phyloP scores from a whole-genome alignment of 2,113 vertebrate species.

The Cranoglanis bouderius region DNA sequence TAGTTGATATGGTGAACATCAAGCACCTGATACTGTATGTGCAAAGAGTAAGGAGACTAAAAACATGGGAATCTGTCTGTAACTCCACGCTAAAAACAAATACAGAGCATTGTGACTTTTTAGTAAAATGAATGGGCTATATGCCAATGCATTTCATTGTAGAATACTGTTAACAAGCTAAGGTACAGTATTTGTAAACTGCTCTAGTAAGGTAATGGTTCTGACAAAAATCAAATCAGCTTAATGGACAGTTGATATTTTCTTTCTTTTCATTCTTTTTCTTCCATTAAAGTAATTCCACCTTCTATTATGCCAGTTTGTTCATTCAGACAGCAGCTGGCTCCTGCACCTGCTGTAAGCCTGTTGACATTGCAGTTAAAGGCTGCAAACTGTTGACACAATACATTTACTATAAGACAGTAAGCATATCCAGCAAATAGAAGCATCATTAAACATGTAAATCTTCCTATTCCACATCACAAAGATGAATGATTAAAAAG shows the following conservation, averaged over 20 bases:
- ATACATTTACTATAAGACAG: background rate
- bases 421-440: background rate
- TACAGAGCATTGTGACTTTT: no score
- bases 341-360: background rate
- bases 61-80: no score
- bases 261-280: background rate
- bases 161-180: background rate
- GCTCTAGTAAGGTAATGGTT: background rate
- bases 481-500: background rate
- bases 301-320: background rate
- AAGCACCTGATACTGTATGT: no score
- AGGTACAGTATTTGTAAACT: background rate
- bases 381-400: background rate
- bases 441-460: background rate
- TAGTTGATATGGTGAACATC: no score
- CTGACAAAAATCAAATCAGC: background rate
- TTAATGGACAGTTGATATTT: background rate
- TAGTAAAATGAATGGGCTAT: no score
- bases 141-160: background rate
- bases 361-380: conserved; percentile 23
- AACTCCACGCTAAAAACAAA: no score
- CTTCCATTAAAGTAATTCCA: background rate
- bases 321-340: conserved; percentile 17
- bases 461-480: background rate
- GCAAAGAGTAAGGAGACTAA: no score